Conservation (phyloP, 2,797 vertebrate species). For the Trematomus bernacchii region DNA sequence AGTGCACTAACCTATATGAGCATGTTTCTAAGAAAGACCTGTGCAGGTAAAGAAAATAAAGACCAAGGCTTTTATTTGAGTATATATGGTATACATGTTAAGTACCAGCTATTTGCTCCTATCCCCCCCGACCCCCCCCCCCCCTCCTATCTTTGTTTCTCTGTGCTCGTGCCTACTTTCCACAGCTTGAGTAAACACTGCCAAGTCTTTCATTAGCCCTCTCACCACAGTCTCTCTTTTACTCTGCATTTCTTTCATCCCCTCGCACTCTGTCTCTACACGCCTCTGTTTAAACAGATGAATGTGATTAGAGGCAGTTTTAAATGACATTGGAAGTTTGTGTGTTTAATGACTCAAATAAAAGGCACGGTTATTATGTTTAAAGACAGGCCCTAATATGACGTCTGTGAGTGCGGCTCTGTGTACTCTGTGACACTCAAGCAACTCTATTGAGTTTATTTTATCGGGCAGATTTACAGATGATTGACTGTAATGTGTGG, state of each 20-base stretch:
- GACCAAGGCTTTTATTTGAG: conserved; percentile 1
- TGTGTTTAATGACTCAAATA: conserved; percentile 83
- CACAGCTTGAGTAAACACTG: conserved; percentile 78
- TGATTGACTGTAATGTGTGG: conserved; percentile 59
- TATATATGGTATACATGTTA: conserved; percentile 9
- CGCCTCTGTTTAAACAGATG: conserved; percentile 85
- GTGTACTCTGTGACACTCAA: conserved; percentile 33
- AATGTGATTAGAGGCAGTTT: conserved; percentile 84
- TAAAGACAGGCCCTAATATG: conserved; percentile 71
- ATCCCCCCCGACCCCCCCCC: conserved; percentile 32
- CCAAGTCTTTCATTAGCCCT: conserved; percentile 81
- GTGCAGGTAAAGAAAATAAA: conserved; percentile 13
- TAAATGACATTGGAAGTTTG: conserved; percentile 84
- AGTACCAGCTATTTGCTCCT: conserved; percentile 24
- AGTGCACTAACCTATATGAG: background rate
- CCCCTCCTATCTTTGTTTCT: conserved; percentile 41
- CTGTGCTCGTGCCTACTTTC: conserved; percentile 66
- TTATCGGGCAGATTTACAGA: conserved; percentile 51
- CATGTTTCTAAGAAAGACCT: conserved; percentile 4
- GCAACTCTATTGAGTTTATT: conserved; percentile 46
- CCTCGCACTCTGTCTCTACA: conserved; percentile 57
- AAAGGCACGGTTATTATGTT: conserved; percentile 78
- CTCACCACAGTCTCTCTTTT: conserved; percentile 69
- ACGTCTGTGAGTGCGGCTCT: conserved; percentile 40
- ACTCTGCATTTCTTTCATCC: conserved; percentile 70